A percentile compares a stretch with the other conserved stretches of the same genome.
These are phyloP conservation scores for Chrysaora quinquecirrha DNA, from an alignment of 30 jellyfish, hydroid and myxozoan genomes.

Conservation along the genomic window DNA sequence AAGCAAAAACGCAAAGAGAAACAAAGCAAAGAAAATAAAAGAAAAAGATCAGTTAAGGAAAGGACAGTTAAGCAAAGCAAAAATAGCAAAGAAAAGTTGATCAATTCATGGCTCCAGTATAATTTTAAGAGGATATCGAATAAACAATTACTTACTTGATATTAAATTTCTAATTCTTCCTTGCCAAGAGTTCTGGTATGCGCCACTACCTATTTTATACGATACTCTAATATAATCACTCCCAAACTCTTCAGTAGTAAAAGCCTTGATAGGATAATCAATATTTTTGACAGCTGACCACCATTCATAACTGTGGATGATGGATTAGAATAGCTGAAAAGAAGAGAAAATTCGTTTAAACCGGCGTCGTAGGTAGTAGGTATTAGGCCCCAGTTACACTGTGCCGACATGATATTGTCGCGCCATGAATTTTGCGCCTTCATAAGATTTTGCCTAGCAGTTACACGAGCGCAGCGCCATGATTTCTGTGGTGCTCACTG, in stretches of 20 bases:
- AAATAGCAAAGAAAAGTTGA: too few relatives aligned
- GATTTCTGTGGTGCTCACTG: too few relatives aligned
- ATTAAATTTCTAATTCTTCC: conserved; percentile 34
- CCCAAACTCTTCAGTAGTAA: conserved; percentile 20
- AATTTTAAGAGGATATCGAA: too few relatives aligned
- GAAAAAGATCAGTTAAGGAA: too few relatives aligned
- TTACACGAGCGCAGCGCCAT: too few relatives aligned
- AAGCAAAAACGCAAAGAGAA: too few relatives aligned
- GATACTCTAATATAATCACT: conserved; percentile 27
- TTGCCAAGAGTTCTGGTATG: conserved; percentile 19
- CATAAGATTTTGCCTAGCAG: too few relatives aligned
- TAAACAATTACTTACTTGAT: conserved; percentile 18
- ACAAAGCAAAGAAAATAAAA: too few relatives aligned
- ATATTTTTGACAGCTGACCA: conserved; percentile 5
- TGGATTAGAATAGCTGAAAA: background rate
- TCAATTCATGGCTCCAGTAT: too few relatives aligned
- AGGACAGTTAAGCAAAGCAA: too few relatives aligned
- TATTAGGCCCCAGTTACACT: too few relatives aligned
- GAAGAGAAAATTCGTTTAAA: background rate
- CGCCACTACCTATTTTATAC: conserved; percentile 14
- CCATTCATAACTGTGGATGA: conserved; percentile 3
- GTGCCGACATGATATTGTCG: background rate
- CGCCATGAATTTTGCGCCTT: too few relatives aligned
- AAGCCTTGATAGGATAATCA: conserved; percentile 48
- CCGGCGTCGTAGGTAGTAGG: background rate